Base-by-base conservation (phyloP, 2,888 invertebrate genomes). In the Glaucopsyche alexis region DNA sequence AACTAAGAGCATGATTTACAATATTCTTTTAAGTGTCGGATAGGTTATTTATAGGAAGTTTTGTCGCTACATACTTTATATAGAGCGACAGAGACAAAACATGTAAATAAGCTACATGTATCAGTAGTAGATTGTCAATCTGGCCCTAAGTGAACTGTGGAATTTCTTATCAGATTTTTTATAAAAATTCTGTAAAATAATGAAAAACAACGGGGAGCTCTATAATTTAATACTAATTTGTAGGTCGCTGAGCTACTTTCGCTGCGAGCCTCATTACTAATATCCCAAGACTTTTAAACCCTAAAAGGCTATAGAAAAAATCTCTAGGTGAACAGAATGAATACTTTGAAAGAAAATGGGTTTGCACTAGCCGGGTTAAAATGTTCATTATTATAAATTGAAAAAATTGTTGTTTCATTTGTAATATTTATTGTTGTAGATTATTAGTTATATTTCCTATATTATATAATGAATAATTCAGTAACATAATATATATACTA, bases 331-430 rank as follows among this genome's bases (percentile, higher is more conserved):
- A 42, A 42, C 8, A 9, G 42, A 42, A 42, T 42, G 66, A 66
- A 66, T 66, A 66, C 66, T 42, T 66, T 66, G 11, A 66, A 66
- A 66, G 66, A 42, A 66, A 66, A 45, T 66, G n/a, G 42, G 66
- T 66, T 66, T 42, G n/a, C 66, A 16, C 66, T 66, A 42, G 40
- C 11, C 42, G 16, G n/a, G 66, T 42, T 66, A 16, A 45, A 42
- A 66, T 19, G 60, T 40, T 42, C 5, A 14, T 65, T 40, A 65
- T 16, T 11, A 4, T 66, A 16, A 52, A 11, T 16, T 19, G 16
- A 13, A 13, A 3, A 19, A 52, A 52, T n/a, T 6, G n/a, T 50
- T 16, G 52, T 52, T n/a, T 9, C 16, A 8, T 52, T 29, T 52
- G 16, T 8, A 16, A 52, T n/a, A 52, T 3, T 42, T 42, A 3